Percentiles rank a stretch among this genome's conserved stretches.
These are phyloP conservation scores for Venustaconcha ellipsiformis DNA, from an alignment of 1,140 invertebrate genomes.

Conservation along the genomic window DNA sequence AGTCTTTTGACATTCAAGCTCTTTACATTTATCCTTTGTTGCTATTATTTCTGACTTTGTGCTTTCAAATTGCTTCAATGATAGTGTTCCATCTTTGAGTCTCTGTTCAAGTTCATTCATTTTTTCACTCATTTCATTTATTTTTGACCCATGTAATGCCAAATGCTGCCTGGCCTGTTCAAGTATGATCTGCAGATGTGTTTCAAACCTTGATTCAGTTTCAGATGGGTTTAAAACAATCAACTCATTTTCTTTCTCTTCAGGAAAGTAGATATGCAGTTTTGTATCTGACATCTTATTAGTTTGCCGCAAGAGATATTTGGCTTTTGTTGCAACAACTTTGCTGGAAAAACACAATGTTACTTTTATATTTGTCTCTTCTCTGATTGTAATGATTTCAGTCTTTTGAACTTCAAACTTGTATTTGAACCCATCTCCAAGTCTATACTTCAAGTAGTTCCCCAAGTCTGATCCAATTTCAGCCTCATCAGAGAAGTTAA, in stretches of 20 bases:
- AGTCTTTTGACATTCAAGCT: slow-evolving; percentile 43
- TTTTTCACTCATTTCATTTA: neutral
- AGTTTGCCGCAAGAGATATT: slow-evolving; percentile 4
- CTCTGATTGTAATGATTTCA: too few relatives aligned
- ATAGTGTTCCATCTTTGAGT: slow-evolving; percentile 4
- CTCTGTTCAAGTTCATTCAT: neutral
- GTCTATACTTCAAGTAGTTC: too few relatives aligned
- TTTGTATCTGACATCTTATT: slow-evolving; percentile 6
- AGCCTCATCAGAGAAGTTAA: too few relatives aligned
- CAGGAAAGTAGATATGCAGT: slow-evolving; percentile 5
- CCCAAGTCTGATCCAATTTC: too few relatives aligned
- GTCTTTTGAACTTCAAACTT: too few relatives aligned
- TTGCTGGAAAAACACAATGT: too few relatives aligned
- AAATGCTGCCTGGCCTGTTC: neutral
- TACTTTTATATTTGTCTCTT: too few relatives aligned
- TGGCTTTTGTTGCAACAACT: neutral
- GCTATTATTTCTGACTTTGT: slow-evolving; percentile 20
- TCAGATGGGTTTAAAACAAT: neutral
- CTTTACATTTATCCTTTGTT: slow-evolving; percentile 44
- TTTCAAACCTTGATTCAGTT: neutral
- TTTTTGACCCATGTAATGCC: slow-evolving; percentile 11
- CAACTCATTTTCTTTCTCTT: neutral
- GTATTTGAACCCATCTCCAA: too few relatives aligned
- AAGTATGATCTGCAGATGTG: slow-evolving; percentile 3
- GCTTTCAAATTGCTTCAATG: slow-evolving; percentile 12